Evolutionary conservation across 92 coral and sea anemone species (phyloP).

Genomic region (Phenganax marumi): DNA sequence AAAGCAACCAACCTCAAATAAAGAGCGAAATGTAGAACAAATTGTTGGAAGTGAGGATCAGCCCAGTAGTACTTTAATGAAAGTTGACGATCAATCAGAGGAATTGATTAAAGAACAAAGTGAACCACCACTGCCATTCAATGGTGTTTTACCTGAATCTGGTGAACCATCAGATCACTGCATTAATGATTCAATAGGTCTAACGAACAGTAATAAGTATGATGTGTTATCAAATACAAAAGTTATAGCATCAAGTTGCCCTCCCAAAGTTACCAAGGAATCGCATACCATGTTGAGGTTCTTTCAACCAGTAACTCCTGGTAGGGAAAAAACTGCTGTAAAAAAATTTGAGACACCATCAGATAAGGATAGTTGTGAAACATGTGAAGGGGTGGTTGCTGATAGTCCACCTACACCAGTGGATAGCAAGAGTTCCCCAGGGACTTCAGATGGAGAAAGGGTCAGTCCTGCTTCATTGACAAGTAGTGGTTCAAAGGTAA

Average conservation of each 20-base stretch:
- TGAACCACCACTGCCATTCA: background rate
- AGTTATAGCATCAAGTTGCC: background rate
- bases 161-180: too few species aligned
- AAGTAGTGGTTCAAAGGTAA: slow-evolving; percentile 2
- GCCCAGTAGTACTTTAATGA: too few species aligned
- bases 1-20: too few species aligned
- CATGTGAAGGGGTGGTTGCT: background rate
- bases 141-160: too few species aligned
- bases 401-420: slow-evolving; percentile 3
- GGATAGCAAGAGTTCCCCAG: slow-evolving; percentile 2
- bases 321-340: background rate
- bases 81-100: background rate
- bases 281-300: slow-evolving; percentile 9
- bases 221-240: background rate
- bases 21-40: too few species aligned
- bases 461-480: background rate
- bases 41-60: too few species aligned
- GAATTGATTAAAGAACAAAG: background rate
- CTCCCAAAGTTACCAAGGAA: background rate
- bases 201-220: background rate
- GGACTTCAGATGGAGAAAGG: background rate
- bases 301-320: slow-evolving; percentile 7
- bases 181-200: background rate
- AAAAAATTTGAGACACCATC: slow-evolving; percentile 7
- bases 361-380: background rate